Base-by-base conservation (phyloP, 2,888 invertebrate genomes). In the Cephus pulcher region DNA sequence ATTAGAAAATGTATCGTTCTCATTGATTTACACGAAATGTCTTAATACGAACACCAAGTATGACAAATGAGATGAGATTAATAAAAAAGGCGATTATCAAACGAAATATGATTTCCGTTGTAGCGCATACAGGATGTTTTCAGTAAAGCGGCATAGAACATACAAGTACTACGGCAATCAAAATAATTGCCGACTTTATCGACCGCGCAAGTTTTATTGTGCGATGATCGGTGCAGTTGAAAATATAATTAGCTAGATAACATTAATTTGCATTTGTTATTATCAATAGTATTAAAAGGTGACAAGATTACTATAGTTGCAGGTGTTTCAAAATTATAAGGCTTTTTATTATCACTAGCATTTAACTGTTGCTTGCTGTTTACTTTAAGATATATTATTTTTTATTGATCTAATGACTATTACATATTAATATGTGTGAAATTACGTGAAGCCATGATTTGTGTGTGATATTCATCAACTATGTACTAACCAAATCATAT, bases 401-500 rank as follows among this genome's bases (percentile, higher is more conserved):
- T 35, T 23, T 9, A 23, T 56, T 56, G 23, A 56, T 6, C 9
- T 56, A 23, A 56, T 56, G 2, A 56, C 15, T 23, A 3, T 56
- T 56, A 0, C 23, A 9, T 56, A 23, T 23, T 23, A 23, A 9
- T 56, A 56, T 56, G 1, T 56, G 2, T 56, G 23, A 15, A 56
- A 23, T 56, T 23, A 23, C 23, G 23, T 56, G 9, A 56, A 56
- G 56, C 23, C 9, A 56, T 56, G 56, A 56, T 56, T 23, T 56
- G 9, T 23, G 23, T 56, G 23, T 9, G 56, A 56, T 23, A 56
- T 23, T 56, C 23, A 56, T 56, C 56, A 56, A 56, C 6, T 30
- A n/a, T 71, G 3, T 83, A 87, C 88, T 9, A 82, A 88, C 88
- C 88, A 82, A 79, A 85, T 85, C 88, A 88, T 88, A 80, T 80